Evolutionary conservation across 2,888 invertebrate genomes (phyloP).

Genomic region (Philopedon plagiatum): DNA sequence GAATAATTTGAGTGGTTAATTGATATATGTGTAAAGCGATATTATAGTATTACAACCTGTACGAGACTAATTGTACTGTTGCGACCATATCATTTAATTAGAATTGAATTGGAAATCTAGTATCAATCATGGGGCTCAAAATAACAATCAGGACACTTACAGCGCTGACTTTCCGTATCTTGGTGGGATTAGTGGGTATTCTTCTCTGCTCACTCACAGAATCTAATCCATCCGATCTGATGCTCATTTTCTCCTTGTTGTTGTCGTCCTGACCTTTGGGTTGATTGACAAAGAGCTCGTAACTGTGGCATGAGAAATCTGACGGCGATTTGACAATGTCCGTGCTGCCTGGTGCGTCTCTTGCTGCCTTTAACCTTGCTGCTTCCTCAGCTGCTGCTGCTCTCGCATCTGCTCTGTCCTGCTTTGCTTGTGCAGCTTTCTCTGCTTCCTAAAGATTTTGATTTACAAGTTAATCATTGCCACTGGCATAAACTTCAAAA

Average conservation of each 20-base stretch:
- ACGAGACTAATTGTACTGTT: slow-evolving; percentile 33
- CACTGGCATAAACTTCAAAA: background rate
- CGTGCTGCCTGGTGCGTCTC: slow-evolving; percentile 78
- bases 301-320: slow-evolving; percentile 92
- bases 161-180: slow-evolving; percentile 94
- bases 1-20: no score
- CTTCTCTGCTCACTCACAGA: slow-evolving; percentile 88
- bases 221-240: slow-evolving; percentile 87
- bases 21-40: background rate
- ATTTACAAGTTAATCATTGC: background rate
- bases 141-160: slow-evolving; percentile 76
- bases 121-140: slow-evolving; percentile 50
- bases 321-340: slow-evolving; percentile 91
- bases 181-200: slow-evolving; percentile 73
- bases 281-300: slow-evolving; percentile 92
- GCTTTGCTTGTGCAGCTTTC: slow-evolving; percentile 82
- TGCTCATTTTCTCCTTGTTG: slow-evolving; percentile 92
- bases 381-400: slow-evolving; percentile 71
- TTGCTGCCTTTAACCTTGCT: slow-evolving; percentile 74
- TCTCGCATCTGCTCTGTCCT: slow-evolving; percentile 76
- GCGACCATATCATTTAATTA: slow-evolving; percentile 39
- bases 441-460: slow-evolving; percentile 81
- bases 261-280: slow-evolving; percentile 91
- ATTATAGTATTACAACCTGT: background rate
- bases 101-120: slow-evolving; percentile 52